phyloP scores from a whole-genome alignment of 2,888 invertebrate genomes.

The Arrhopalites spinosus region DNA sequence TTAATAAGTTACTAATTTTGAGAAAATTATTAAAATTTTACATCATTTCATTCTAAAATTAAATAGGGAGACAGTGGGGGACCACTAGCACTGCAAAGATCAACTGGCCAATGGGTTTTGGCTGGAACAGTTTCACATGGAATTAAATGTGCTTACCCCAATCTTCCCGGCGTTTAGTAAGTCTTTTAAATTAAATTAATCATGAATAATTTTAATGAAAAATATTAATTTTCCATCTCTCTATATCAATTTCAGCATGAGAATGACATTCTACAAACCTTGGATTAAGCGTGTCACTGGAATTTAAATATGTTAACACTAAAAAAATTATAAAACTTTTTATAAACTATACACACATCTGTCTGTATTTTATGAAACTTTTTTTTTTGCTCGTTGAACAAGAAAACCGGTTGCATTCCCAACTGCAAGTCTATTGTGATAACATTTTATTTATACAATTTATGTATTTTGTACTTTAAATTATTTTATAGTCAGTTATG shows the following conservation, averaged over 20 bases:
- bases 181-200: conserved; percentile 23
- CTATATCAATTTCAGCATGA: no score
- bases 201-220: neutral
- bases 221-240: conserved; percentile 66
- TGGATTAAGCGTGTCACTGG: conserved; percentile 80
- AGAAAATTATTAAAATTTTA: neutral
- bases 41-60: neutral
- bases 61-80: conserved; percentile 61
- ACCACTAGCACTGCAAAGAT: conserved; percentile 79
- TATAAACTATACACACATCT: neutral
- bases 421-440: conserved; percentile 17
- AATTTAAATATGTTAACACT: neutral
- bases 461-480: conserved; percentile 4
- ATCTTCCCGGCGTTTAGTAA: conserved; percentile 43
- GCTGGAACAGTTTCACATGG: conserved; percentile 93
- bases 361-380: neutral
- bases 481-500: conserved; percentile 2
- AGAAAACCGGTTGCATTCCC: conserved; percentile 24
- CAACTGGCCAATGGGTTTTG: conserved; percentile 78
- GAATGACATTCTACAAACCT: conserved; percentile 87
- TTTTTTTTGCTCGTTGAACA: neutral
- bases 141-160: conserved; percentile 72
- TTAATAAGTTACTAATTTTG: neutral
- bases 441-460: conserved; percentile 12
- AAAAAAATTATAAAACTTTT: neutral